Conservation (phyloP, 1,140 invertebrate species). For the Drosophila tsacasi region DNA sequence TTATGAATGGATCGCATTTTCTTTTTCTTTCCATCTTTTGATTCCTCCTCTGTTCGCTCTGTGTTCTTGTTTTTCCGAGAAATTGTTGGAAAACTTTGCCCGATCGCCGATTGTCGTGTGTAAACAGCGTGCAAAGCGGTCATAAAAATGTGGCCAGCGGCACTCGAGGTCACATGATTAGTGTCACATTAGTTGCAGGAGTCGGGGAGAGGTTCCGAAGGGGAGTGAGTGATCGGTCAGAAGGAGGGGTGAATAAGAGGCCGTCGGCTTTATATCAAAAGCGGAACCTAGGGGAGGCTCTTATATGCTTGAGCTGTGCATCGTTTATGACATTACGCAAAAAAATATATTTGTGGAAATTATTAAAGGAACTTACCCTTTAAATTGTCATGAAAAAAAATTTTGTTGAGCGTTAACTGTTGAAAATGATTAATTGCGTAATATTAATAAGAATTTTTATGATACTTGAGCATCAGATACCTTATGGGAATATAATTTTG, state of each 20-base stretch:
- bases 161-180: conserved; percentile 79
- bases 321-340: conserved; percentile 24
- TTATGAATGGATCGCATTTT: conserved; percentile 72
- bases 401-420: too few species aligned
- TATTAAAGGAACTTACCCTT: neutral
- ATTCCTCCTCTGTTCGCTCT: neutral
- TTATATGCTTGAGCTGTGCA: conserved; percentile 7
- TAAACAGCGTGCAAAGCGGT: conserved; percentile 73
- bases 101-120: conserved; percentile 54
- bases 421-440: too few species aligned
- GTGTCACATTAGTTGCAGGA: conserved; percentile 67
- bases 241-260: neutral
- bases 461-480: too few species aligned
- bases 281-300: conserved; percentile 7
- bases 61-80: conserved; percentile 36
- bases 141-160: conserved; percentile 60
- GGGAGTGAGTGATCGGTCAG: neutral
- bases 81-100: conserved; percentile 55
- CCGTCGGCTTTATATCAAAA: conserved; percentile 56
- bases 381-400: neutral
- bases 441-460: too few species aligned
- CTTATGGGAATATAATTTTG: too few species aligned
- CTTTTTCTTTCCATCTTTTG: conserved; percentile 6
- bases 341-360: neutral
- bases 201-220: neutral